phyloP scores from a whole-genome alignment of 2,113 vertebrate genomes.

The Trematocara zebra region DNA sequence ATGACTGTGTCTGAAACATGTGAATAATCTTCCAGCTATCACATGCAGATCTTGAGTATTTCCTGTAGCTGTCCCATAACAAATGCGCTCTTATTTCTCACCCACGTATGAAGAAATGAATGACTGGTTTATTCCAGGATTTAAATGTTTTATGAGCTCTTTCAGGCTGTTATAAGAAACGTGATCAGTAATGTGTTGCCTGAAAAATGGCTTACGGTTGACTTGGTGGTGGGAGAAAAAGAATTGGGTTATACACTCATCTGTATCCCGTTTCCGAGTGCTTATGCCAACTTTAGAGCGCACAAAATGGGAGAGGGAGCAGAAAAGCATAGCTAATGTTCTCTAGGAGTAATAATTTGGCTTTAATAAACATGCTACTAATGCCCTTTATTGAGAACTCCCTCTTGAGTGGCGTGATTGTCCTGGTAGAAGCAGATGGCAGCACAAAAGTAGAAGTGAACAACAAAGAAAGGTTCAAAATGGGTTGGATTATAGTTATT shows the following conservation, averaged over 20 bases:
- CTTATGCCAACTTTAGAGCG: background rate
- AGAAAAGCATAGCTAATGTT: background rate
- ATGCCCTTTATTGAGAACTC: conserved; percentile 9
- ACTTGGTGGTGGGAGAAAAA: background rate
- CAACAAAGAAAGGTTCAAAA: conserved; percentile 18
- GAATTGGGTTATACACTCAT: background rate
- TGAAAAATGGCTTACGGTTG: background rate
- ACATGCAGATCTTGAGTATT: background rate
- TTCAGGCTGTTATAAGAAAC: background rate
- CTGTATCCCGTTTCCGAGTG: background rate
- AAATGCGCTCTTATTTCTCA: background rate
- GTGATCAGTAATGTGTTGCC: background rate
- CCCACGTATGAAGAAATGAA: background rate
- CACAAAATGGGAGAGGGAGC: background rate
- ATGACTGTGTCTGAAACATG: background rate
- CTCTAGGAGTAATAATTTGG: conserved; percentile 20
- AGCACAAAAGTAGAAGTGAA: background rate
- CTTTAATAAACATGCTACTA: conserved; percentile 8
- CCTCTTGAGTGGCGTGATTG: conserved; percentile 10
- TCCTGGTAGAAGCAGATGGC: background rate
- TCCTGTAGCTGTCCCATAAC: background rate
- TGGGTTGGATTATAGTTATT: conserved; percentile 16
- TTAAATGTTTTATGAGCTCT: background rate
- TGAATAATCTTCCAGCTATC: background rate
- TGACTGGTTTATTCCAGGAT: background rate